Evolutionary conservation across 2,888 invertebrate species (phyloP).

Genomic region (Eurytoma californica): DNA sequence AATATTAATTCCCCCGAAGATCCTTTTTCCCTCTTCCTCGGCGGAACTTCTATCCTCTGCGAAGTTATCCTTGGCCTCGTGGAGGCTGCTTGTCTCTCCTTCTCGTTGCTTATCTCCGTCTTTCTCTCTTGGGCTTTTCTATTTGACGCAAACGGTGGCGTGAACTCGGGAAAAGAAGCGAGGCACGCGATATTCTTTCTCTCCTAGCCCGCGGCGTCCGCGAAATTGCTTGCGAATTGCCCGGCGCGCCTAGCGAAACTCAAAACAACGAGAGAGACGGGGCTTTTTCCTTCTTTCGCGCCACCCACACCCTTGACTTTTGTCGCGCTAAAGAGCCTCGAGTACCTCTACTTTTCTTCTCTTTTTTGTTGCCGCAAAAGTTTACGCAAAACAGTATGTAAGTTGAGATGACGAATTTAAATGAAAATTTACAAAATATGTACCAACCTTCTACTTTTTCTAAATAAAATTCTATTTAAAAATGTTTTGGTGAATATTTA

Average conservation of each 20-base stretch:
- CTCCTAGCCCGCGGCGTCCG: conserved; percentile 66
- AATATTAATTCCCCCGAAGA: conserved; percentile 70
- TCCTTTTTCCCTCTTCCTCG: conserved; percentile 30
- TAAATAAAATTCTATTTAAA: too few relatives aligned
- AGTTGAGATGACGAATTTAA: too few relatives aligned
- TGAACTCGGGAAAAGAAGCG: conserved; percentile 12
- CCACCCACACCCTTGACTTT: conserved; percentile 43
- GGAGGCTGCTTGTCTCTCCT: conserved; percentile 13
- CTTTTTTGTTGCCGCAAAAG: conserved; percentile 7
- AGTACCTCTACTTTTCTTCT: not conserved
- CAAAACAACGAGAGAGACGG: conserved; percentile 24
- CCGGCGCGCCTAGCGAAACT: conserved; percentile 54
- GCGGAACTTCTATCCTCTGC: conserved; percentile 39
- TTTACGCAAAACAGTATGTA: conserved; percentile 9
- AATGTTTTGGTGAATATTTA: too few relatives aligned
- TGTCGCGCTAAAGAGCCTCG: conserved; percentile 38
- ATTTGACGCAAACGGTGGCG: conserved; percentile 17
- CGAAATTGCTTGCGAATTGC: conserved; percentile 73
- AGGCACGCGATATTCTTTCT: conserved; percentile 56
- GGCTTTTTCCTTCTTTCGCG: conserved; percentile 18
- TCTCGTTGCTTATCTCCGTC: conserved; percentile 6
- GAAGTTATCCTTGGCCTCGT: conserved; percentile 51
- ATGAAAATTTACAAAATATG: too few relatives aligned
- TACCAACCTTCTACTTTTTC: too few relatives aligned
- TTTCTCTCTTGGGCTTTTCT: conserved; percentile 14